These are phyloP conservation scores for Nesoenas mayeri DNA, from an alignment of 2,113 vertebrate species.

Conservation along the genomic window DNA sequence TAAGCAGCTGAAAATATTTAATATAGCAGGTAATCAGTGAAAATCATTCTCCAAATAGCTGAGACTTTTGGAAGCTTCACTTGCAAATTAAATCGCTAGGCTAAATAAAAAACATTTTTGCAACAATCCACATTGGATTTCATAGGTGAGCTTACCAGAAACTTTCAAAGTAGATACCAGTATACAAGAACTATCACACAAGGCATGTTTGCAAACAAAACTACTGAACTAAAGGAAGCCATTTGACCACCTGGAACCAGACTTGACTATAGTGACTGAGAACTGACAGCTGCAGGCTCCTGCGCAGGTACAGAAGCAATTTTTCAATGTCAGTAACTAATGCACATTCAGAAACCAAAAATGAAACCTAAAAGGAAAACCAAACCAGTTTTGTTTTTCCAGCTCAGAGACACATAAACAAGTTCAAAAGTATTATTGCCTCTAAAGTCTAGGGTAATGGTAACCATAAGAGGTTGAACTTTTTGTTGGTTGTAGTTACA, in stretches of 20 bases:
- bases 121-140: background rate
- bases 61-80: background rate
- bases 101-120: background rate
- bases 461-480: background rate
- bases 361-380: background rate
- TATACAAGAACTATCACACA: background rate
- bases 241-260: background rate
- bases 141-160: background rate
- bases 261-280: background rate
- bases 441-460: background rate
- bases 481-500: rapidly evolving
- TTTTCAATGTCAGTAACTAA: background rate
- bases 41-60: background rate
- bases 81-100: background rate
- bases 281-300: background rate
- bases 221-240: background rate
- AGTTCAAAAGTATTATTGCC: background rate
- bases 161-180: background rate
- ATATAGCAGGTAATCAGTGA: background rate
- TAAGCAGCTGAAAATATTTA: background rate
- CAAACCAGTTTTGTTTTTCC: background rate
- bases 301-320: background rate
- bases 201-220: background rate
- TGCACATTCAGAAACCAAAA: background rate
- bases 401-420: rapidly evolving